Conservation (phyloP, 2,113 vertebrate genomes). For the Paralichthys olivaceus region DNA sequence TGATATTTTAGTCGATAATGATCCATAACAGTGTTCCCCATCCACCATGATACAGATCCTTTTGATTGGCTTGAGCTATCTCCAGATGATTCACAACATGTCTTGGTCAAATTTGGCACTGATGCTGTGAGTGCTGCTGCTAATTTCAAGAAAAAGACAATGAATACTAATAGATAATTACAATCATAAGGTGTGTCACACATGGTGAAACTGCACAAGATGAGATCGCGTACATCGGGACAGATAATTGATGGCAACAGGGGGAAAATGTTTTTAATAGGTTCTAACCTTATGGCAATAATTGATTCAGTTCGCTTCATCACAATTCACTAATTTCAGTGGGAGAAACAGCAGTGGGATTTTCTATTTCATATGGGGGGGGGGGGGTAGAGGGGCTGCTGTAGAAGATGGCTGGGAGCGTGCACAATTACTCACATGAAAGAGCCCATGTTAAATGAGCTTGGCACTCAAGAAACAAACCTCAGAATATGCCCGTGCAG, state of each 20-base stretch:
- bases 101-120: constrained; percentile 2
- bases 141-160: constrained; percentile 1
- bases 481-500: constrained; percentile 56
- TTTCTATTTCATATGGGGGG: constrained; percentile 59
- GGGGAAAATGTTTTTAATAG: constrained; percentile 69
- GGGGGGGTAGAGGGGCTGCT: constrained; percentile 1
- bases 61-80: neutral
- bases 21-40: neutral
- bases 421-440: constrained; percentile 80
- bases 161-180: constrained; percentile 46
- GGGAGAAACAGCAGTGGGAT: constrained; percentile 66
- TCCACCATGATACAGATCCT: neutral
- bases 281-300: constrained; percentile 76
- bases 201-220: constrained; percentile 42
- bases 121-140: neutral
- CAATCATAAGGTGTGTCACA: constrained; percentile 58
- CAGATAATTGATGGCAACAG: constrained; percentile 71
- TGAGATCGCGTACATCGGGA: constrained; percentile 56
- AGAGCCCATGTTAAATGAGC: constrained; percentile 74
- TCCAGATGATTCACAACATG: neutral
- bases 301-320: constrained; percentile 76
- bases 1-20: neutral
- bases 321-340: constrained; percentile 73
- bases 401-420: constrained; percentile 58
- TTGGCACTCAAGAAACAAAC: constrained; percentile 77